phyloP scores from a whole-genome alignment of 2,797 vertebrate species.

The Furcifer pardalis region DNA sequence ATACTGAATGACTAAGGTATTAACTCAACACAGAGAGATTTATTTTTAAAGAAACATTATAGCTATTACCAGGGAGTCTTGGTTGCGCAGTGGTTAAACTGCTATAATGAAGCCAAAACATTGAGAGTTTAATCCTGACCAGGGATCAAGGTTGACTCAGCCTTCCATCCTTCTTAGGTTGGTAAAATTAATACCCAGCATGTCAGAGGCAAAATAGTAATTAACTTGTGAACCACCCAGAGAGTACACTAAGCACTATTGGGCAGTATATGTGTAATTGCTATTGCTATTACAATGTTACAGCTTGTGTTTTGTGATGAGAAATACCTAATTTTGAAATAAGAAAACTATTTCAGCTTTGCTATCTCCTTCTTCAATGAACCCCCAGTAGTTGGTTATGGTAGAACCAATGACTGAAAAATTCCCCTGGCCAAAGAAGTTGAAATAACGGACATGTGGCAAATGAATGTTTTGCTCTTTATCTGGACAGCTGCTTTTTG shows the following conservation, averaged over 20 bases:
- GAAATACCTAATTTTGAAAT: not conserved
- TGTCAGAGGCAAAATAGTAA: too few relatives aligned
- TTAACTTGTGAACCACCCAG: too few relatives aligned
- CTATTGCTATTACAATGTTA: not conserved
- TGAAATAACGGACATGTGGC: not conserved
- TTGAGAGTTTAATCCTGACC: too few relatives aligned
- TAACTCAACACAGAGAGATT: not conserved
- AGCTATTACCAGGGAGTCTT: too few relatives aligned
- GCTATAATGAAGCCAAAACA: too few relatives aligned
- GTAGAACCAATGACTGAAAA: not conserved
- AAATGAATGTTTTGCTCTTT: slow-evolving; percentile 14
- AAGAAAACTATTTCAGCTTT: not conserved
- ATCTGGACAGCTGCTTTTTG: slow-evolving; percentile 26
- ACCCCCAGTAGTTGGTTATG: not conserved
- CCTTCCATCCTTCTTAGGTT: too few relatives aligned
- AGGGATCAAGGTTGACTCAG: too few relatives aligned
- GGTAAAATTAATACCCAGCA: too few relatives aligned
- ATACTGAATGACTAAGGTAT: not conserved
- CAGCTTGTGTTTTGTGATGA: not conserved
- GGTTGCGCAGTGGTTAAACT: too few relatives aligned
- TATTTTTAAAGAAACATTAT: not conserved
- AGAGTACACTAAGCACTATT: too few relatives aligned
- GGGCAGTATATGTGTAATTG: too few relatives aligned
- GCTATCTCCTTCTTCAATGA: not conserved
- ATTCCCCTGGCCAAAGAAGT: not conserved